Evolutionary conservation across 1,140 invertebrate genomes (phyloP), one percentile per base, ranked within the genome.

Genomic region (Zaprionus kolodkinae): DNA sequence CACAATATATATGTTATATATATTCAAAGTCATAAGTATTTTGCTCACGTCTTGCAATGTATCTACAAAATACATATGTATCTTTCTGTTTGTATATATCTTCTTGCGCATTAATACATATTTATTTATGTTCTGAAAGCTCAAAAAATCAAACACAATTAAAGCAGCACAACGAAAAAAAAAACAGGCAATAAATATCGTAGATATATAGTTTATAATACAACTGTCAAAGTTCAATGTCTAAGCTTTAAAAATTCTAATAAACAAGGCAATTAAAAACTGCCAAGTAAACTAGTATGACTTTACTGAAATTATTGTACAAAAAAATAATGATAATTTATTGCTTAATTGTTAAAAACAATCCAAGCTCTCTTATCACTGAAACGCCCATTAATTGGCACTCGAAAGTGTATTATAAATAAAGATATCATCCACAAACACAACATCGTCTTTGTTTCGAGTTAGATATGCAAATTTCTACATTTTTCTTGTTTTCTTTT

Each of bases 81-180:
- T 60, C 36, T 56, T 30, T 56, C 48, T 36, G 13, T 35, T 10
- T 45, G 12, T 65, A 40, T 57, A 12, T 36, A 56, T 50, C 1
- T 35, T 33, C 13, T 13, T 21, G 33, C n/a, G 57, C 17, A 11
- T 12, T 25, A 50, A 48, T 60, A 54, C 36, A 27, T 45, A 38
- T 35, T 45, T 62, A 40, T 78, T 40, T 55, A 52, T 70, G 78
- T 71, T 50, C 17, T 21, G 57, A 83, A 83, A 83, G 71, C 77
- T 30, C 27, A 30, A 79, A 81, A 78, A 81, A 50, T 50, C 12
- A 88, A 88, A 71, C 80, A 79, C 78, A 84, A 86, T 54, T 72
- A 88, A 84, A 83, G 78, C 83, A 66, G 54, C 55, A 55, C 54
- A 55, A 55, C n/a, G 0, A 50, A 12, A 21, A 12, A 50, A 21